phyloP scores from a whole-genome alignment of 23 tunicate species.

The Halocynthia roretzi region DNA sequence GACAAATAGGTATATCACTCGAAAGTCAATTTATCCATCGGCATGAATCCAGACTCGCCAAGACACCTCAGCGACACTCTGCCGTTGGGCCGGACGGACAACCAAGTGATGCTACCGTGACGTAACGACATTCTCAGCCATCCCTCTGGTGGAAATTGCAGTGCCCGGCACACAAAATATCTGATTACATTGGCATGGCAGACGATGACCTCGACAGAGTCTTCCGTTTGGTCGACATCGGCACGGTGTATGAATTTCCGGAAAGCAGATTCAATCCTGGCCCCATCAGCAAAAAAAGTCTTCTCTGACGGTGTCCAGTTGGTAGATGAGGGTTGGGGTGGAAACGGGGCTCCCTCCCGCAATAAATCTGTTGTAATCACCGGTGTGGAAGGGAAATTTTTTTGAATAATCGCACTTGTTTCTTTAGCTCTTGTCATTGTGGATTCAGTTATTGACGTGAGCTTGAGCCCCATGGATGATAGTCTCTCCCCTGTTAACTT shows the following conservation, averaged over 20 bases:
- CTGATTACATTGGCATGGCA: constrained; percentile 99
- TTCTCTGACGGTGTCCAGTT: constrained; percentile 42
- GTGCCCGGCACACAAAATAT: constrained; percentile 64
- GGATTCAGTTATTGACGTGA: constrained; percentile 40
- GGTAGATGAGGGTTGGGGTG: constrained; percentile 58
- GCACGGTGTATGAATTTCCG: constrained; percentile 80
- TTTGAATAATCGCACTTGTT: constrained; percentile 49
- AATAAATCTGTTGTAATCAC: constrained; percentile 51
- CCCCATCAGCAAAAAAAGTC: constrained; percentile 51
- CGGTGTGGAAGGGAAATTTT: constrained; percentile 7
- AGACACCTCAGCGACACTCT: constrained; percentile 44
- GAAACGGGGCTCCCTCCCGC: constrained; percentile 70
- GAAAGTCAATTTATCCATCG: constrained; percentile 63
- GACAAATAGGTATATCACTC: background rate
- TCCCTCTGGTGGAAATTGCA: constrained; percentile 81
- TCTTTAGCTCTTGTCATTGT: constrained; percentile 87
- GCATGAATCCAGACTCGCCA: constrained; percentile 82
- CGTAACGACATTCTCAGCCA: constrained; percentile 74
- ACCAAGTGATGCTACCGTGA: constrained; percentile 78
- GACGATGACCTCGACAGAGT: constrained; percentile 54
- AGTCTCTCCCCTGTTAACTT: constrained; percentile 56
- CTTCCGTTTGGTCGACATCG: constrained; percentile 33
- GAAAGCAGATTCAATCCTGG: constrained; percentile 85
- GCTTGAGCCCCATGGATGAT: constrained; percentile 14
- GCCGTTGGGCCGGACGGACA: constrained; percentile 61